Conservation (phyloP, 2,888 invertebrate genomes). For the Panzeria rudis region DNA sequence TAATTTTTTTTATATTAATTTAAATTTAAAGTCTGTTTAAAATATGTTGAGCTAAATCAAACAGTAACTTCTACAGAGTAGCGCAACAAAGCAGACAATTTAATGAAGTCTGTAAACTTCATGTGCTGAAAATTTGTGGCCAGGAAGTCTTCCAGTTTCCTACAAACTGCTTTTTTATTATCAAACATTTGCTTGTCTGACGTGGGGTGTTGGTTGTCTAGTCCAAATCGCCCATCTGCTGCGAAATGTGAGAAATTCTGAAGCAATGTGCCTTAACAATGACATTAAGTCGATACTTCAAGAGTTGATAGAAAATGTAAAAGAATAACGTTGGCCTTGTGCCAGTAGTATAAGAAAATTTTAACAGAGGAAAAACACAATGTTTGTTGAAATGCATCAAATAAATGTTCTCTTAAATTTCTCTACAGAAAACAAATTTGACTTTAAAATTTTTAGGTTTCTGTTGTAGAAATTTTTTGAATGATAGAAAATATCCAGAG, state of each 20-base stretch:
- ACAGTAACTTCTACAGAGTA: not conserved
- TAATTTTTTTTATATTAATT: no score
- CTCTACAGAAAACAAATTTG: constrained; percentile 21
- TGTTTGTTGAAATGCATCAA: not conserved
- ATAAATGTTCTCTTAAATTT: constrained; percentile 54
- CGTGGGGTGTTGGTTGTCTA: constrained; percentile 49
- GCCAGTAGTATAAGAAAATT: constrained; percentile 51
- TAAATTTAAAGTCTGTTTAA: not conserved
- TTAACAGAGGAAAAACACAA: constrained; percentile 3
- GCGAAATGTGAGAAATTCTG: constrained; percentile 33
- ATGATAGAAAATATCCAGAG: not conserved
- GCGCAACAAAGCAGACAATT: constrained; percentile 20
- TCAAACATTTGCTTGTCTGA: constrained; percentile 23
- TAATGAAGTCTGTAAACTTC: constrained; percentile 37
- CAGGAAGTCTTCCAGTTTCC: constrained; percentile 48
- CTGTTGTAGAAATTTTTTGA: constrained; percentile 17
- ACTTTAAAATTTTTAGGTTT: constrained; percentile 14
- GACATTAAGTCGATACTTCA: constrained; percentile 42
- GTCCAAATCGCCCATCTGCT: constrained; percentile 59
- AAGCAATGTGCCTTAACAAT: constrained; percentile 39
- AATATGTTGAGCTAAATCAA: not conserved
- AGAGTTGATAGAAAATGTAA: constrained; percentile 4
- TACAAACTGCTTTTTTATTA: constrained; percentile 9
- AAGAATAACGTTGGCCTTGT: constrained; percentile 59
- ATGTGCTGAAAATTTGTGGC: constrained; percentile 31